Conservation (phyloP, 2,888 invertebrate species). For the Ornithoptera alexandrae region DNA sequence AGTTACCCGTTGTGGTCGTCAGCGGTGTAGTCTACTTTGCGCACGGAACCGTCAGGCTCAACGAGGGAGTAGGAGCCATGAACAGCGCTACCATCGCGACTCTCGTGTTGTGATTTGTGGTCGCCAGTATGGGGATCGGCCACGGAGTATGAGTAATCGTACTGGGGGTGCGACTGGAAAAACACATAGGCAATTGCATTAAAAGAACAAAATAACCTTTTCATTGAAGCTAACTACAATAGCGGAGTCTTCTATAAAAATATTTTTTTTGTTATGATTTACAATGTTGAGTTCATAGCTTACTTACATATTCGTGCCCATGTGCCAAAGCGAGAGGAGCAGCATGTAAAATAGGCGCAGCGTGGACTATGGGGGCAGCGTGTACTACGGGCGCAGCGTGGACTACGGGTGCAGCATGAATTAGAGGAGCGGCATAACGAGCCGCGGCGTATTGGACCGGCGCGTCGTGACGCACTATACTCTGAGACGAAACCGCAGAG, state of each 20-base stretch:
- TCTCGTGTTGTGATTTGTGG: constrained; percentile 81
- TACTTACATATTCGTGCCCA: constrained; percentile 63
- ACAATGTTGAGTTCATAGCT: background rate
- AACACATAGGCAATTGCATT: background rate
- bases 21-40: constrained; percentile 82
- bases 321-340: constrained; percentile 51
- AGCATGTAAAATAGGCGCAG: constrained; percentile 51
- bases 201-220: too few species aligned
- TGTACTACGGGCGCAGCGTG: constrained; percentile 59
- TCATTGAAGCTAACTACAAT: background rate
- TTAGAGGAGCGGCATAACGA: constrained; percentile 48
- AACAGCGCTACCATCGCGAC: constrained; percentile 82
- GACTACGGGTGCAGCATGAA: constrained; percentile 52
- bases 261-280: background rate
- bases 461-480: constrained; percentile 71
- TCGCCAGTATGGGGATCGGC: constrained; percentile 82
- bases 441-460: constrained; percentile 62
- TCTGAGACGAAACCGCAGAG: constrained; percentile 73
- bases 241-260: background rate
- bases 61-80: constrained; percentile 83
- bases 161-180: constrained; percentile 79
- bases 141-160: constrained; percentile 81
- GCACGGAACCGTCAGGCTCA: constrained; percentile 82
- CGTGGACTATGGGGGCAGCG: constrained; percentile 57
- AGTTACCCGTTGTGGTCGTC: constrained; percentile 81